A percentile compares a stretch with the other conserved stretches of the same genome.
phyloP scores from a whole-genome alignment of 2,797 vertebrate genomes.

The Chelon labrosus region DNA sequence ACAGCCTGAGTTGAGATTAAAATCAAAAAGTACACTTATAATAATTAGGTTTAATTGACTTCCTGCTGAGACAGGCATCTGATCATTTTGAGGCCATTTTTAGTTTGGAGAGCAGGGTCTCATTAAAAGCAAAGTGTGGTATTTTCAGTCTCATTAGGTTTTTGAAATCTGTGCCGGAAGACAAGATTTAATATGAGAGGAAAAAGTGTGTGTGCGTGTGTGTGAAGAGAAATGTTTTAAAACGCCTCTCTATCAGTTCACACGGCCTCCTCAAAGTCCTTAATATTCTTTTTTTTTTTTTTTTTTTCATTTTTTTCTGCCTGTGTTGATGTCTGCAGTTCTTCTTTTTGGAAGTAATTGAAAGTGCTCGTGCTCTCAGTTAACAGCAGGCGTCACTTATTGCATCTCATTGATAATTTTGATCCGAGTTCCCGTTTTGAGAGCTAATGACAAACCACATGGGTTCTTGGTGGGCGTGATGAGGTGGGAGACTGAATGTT shows the following conservation, averaged over 20 bases:
- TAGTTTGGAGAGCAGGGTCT: constrained; percentile 31
- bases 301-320: constrained; percentile 9
- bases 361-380: constrained; percentile 6
- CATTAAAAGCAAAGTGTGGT: constrained; percentile 40
- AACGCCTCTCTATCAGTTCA: constrained; percentile 21
- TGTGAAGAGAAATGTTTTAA: constrained; percentile 15
- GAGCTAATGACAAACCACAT: constrained; percentile 2
- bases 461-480: neutral
- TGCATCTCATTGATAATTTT: constrained; percentile 27
- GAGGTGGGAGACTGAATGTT: neutral
- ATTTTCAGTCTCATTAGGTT: constrained; percentile 54
- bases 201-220: neutral
- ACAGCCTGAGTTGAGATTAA: neutral
- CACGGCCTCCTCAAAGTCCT: neutral
- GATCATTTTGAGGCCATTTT: constrained; percentile 39
- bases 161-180: constrained; percentile 25
- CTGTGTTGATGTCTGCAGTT: neutral
- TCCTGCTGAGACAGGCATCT: constrained; percentile 29
- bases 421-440: constrained; percentile 9
- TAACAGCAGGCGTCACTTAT: constrained; percentile 25
- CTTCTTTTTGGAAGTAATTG: constrained; percentile 3
- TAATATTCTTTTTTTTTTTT: neutral
- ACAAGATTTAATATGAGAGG: constrained; percentile 3
- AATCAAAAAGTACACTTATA: constrained; percentile 16
- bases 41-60: constrained; percentile 10